Evolutionary conservation across 2,888 invertebrate species (phyloP), one percentile per base, ranked within the genome.

Genomic region (Brachycybe producta): DNA sequence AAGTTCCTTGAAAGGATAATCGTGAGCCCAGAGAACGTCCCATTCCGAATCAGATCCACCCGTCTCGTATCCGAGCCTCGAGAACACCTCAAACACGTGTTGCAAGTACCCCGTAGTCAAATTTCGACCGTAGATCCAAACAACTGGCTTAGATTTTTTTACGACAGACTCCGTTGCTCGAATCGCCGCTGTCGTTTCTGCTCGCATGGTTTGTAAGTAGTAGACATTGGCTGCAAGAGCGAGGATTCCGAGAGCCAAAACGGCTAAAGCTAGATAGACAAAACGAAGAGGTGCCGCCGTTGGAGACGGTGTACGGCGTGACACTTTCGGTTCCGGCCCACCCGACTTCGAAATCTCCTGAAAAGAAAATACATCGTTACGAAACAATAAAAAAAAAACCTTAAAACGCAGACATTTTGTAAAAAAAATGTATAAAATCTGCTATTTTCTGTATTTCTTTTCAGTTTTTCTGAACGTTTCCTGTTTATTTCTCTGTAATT

Each of bases 1-100:
- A 8, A 84, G 63, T 0, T 64, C 66, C 48, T 73, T 66, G 61
- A 91, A 94, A 0, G 94, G 94, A 65, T 87, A 94, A 60, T 90
- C 87, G 65, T 94, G 90, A 0, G 91, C 80, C 95, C 97, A 97
- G 8, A 95, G 68, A 0, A 95, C 71, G 63, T 82, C 79, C 91
- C 94, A 95, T 1, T 80, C 72, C 1, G 73, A 68, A 0, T 74
- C 67, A 5, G 58, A 52, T 28, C 75, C 69, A 30, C 70, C 65
- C 0, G 67, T 66, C 1, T 71, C 73, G 60, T 80, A 91, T 0
- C 90, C 91, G 13, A 85, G 65, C 55, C 81, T 72, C 7, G 81
- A 72, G 54, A 97, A 72, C 1, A 90, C 80, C 28, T 76, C 71
- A 61, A 81, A 77, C 0, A 97, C 84, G 67, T 95, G 91, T 61